Evolutionary conservation across 2,113 vertebrate genomes (phyloP), one percentile per base, ranked within the genome.

Genomic region (Stomatorhinus ivindoensis): DNA sequence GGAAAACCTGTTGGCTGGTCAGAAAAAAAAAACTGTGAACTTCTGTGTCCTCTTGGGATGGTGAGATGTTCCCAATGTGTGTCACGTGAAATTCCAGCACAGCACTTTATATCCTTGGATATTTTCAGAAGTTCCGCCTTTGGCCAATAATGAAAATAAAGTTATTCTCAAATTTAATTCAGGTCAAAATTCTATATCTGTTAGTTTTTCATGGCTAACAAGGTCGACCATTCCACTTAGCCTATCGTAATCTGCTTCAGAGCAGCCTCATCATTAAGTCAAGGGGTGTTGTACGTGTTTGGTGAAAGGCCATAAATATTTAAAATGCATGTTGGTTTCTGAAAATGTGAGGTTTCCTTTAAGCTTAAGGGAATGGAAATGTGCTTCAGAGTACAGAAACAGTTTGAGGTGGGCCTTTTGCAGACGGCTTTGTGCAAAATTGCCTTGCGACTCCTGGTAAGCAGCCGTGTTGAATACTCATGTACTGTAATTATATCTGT

Each of bases 141-240:
- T 91, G 91, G 90, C 92, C 92, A 90, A 91, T 92, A 92, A 94
- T 93, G 91, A 93, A 89, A 50, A 21, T 84, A 90, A 91, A 93
- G 92, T 93, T 92, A 91, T 86, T 85, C 50, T 89, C 90, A 42
- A 80, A 39, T 93, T 89, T 61, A 92, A 93, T 92, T 89, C 91
- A 91, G 93, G 93, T 93, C 91, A 92, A 89, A 91, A 89, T 87
- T 44, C 4, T 2, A 88, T 92, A 90, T 90, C 92, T 91, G 90
- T 92, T 91, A 88, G 91, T 88, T 48, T 88, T 89, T 55, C 88
- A 27, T 82, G 24, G 47, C 31, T 82, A 31, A 89, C 88, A 44
- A 55, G 73, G 47, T 35, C 73, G 76, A 31, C 27, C 39, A 15
- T 83, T 58, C 21, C 48, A 89, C 27, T 87, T 87, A 86, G 46